Conservation (phyloP, 2,113 vertebrate species). For the Oplegnathus fasciatus region DNA sequence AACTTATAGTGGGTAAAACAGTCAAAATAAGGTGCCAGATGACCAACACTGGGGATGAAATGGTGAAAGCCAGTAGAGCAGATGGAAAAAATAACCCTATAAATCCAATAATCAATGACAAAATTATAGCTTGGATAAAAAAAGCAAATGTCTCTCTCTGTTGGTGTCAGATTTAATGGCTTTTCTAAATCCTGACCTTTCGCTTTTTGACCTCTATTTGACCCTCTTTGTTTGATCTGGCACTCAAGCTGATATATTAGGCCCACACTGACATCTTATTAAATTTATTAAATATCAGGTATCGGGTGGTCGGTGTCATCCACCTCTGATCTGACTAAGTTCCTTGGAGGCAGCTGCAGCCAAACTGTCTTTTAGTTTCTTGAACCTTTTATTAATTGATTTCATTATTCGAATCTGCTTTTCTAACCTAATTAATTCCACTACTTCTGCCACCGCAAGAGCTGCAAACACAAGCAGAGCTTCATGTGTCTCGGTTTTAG, state of each 20-base stretch:
- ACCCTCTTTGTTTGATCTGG: slow-evolving; percentile 31
- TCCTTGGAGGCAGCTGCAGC: background rate
- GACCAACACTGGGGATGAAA: background rate
- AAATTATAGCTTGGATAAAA: background rate
- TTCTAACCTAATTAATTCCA: background rate
- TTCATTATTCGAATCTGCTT: background rate
- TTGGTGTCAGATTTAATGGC: slow-evolving; percentile 44
- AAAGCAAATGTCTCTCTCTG: background rate
- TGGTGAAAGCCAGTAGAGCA: background rate
- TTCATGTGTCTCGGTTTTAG: background rate
- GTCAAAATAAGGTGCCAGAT: background rate
- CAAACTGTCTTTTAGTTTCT: background rate
- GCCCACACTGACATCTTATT: slow-evolving; percentile 18
- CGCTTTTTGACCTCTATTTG: slow-evolving; percentile 26
- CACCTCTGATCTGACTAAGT: background rate
- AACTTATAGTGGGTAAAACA: background rate
- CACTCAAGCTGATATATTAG: slow-evolving; percentile 24
- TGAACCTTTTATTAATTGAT: background rate
- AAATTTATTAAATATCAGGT: slow-evolving; percentile 33
- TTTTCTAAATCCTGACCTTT: slow-evolving; percentile 42
- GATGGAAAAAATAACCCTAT: background rate
- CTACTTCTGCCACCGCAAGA: background rate
- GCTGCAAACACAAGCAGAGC: background rate
- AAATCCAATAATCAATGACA: background rate
- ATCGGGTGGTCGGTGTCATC: slow-evolving; percentile 10